Conservation (phyloP, 1,140 invertebrate species). For the Pygmarrhopalites habei region DNA sequence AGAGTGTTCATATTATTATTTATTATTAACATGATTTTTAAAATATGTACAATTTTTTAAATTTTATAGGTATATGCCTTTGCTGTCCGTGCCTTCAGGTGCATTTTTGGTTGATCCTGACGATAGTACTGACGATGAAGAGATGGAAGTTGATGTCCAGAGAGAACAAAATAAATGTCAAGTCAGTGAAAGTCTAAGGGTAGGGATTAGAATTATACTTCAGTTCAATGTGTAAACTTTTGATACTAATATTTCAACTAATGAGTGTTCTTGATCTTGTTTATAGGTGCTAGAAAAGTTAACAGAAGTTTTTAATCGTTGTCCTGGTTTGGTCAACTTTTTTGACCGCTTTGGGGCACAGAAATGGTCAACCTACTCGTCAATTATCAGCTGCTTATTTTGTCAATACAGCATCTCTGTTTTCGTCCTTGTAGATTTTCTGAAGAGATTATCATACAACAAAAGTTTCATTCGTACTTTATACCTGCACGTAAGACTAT, state of each 20-base stretch:
- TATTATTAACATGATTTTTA: no score
- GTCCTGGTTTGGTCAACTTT: not conserved
- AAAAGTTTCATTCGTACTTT: conserved; percentile 69
- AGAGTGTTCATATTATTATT: no score
- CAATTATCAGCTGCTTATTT: conserved; percentile 17
- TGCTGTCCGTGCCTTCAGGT: not conserved
- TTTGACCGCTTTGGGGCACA: not conserved
- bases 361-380: conserved; percentile 10
- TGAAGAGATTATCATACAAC: conserved; percentile 80
- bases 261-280: no score
- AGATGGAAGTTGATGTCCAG: conserved; percentile 1
- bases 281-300: not conserved
- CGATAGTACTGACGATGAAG: not conserved
- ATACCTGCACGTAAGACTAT: conserved; percentile 63
- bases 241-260: no score
- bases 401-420: not conserved
- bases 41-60: no score
- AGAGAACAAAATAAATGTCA: no score
- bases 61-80: no score
- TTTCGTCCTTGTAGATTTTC: conserved; percentile 53
- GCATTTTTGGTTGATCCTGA: no score
- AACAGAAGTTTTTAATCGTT: not conserved
- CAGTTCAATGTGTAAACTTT: no score
- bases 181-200: no score
- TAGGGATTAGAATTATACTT: no score